Evolutionary conservation across 2,113 vertebrate species (phyloP).

Genomic region (Ictalurus punctatus): DNA sequence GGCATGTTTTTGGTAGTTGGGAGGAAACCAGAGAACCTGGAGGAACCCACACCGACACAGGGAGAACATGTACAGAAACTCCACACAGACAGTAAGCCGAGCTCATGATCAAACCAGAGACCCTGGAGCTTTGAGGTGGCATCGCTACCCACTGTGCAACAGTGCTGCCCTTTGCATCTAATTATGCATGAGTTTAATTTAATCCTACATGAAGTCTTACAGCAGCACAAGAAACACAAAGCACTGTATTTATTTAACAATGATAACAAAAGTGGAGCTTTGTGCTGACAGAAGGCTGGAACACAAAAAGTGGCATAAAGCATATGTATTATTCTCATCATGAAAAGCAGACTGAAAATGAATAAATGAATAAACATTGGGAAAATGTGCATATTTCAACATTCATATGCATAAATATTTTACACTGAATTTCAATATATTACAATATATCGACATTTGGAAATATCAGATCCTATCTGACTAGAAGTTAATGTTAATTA

Average conservation of each 20-base stretch:
- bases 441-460: neutral
- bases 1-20: neutral
- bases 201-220: neutral
- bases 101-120: neutral
- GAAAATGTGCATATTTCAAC: neutral
- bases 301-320: neutral
- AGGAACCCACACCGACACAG: neutral
- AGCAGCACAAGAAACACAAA: neutral
- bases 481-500: neutral
- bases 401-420: neutral
- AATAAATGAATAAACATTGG: slow-evolving; percentile 7
- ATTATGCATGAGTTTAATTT: neutral
- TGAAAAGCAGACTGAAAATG: neutral
- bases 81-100: neutral
- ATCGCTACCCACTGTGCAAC: neutral
- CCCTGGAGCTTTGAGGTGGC: neutral
- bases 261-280: neutral
- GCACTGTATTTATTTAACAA: neutral
- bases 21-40: neutral
- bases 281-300: neutral
- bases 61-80: too few relatives aligned
- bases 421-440: neutral
- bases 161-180: neutral
- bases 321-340: neutral
- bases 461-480: neutral